Conservation (phyloP, 2,888 invertebrate species). For the Nomada hirtipes region DNA sequence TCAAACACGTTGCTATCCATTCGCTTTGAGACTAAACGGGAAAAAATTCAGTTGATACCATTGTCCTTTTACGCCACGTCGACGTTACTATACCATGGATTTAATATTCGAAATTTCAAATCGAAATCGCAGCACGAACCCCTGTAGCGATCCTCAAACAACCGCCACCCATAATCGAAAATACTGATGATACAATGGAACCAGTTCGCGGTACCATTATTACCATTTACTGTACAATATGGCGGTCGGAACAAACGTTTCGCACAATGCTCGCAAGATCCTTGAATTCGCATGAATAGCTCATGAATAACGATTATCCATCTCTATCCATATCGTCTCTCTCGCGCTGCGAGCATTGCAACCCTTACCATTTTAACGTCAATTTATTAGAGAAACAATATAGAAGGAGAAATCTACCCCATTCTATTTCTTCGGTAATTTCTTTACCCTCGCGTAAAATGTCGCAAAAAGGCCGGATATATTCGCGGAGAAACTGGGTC, state of each 20-base stretch:
- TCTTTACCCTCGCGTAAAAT: too few species aligned
- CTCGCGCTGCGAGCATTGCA: not conserved
- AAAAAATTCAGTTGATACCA: too few species aligned
- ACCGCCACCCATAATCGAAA: conserved; percentile 18
- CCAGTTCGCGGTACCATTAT: conserved; percentile 34
- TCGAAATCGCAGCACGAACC: not conserved
- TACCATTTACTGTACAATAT: conserved; percentile 18
- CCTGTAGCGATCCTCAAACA: not conserved
- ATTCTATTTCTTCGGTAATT: not conserved
- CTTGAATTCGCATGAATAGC: conserved; percentile 43
- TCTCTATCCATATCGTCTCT: not conserved
- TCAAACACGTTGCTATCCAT: too few species aligned
- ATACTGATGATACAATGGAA: conserved; percentile 36
- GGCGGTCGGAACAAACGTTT: conserved; percentile 31
- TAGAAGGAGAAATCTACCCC: not conserved
- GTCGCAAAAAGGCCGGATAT: not conserved
- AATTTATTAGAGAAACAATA: not conserved
- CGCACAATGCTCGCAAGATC: conserved; percentile 37
- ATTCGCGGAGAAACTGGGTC: conserved; percentile 14
- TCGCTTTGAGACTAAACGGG: too few species aligned
- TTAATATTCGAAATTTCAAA: not conserved
- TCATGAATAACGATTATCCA: conserved; percentile 30
- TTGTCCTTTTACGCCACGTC: too few species aligned
- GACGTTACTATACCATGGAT: too few species aligned
- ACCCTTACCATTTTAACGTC: not conserved